Base-by-base conservation (phyloP, 2,888 invertebrate species). In the Athripsodes cinereus region DNA sequence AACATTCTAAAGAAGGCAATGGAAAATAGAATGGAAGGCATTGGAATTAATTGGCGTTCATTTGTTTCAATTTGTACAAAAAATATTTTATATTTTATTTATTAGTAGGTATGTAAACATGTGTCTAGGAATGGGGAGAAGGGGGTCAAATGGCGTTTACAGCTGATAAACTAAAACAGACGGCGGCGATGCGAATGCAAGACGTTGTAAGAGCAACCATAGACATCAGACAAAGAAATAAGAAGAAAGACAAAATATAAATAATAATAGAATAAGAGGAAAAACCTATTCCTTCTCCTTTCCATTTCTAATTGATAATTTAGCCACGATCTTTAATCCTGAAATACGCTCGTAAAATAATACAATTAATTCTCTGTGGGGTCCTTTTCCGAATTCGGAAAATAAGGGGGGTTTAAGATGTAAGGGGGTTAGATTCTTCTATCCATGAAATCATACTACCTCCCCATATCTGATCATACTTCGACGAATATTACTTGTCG, bases 281-380 rank as follows among this genome's bases (percentile, higher is more conserved):
- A 61, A 62, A 62, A 63, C 61, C 61, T 57, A 59, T 55, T 61
- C 55, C 62, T 56, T 53, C n/a, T n/a, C n/a, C 59, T 55, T 60
- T 73, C 73, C 76, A 75, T 74, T 71, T 74, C 74, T 75, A 76
- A 77, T 76, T 76, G 77, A 75, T 76, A 76, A 78, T 77, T 76
- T 76, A 74, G 74, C 72, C 73, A 71, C 73, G 71, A 73, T 74
- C 74, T 74, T 75, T 74, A 74, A 73, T 73, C 71, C 65, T 56
- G 70, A 66, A 67, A 62, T 60, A 64, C 65, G 69, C 68, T 64
- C 65, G 68, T 72, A 72, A 71, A 75, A 76, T 77, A 78, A 77
- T 75, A 78, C 76, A 77, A 78, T 78, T 78, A 78, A 77, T 78
- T 77, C 77, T 72, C 74, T 73, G 59, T 56, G 61, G 59, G 52